Evolutionary conservation across 1,140 invertebrate genomes (phyloP).

Genomic region (Mercenaria mercenaria): DNA sequence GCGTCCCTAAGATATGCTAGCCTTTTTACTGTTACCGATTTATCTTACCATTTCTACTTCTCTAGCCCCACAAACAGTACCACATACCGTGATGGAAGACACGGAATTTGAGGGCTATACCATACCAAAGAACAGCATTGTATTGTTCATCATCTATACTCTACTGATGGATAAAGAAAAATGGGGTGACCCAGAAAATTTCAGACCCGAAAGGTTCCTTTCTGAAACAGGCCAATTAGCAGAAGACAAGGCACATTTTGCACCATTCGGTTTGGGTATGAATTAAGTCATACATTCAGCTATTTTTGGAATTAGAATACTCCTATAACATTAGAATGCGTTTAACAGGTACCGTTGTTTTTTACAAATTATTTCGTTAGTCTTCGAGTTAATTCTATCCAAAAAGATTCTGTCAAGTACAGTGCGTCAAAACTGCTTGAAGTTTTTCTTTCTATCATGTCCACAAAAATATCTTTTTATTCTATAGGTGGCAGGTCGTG

Average conservation of each 20-base stretch:
- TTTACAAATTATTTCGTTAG: too few species aligned
- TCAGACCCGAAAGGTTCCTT: constrained; percentile 89
- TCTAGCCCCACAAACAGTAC: constrained; percentile 81
- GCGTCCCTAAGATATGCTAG: too few species aligned
- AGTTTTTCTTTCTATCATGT: too few species aligned
- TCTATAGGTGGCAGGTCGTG: constrained; percentile 18
- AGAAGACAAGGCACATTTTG: constrained; percentile 56
- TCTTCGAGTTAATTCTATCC: too few species aligned
- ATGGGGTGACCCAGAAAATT: constrained; percentile 90
- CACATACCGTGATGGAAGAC: constrained; percentile 78
- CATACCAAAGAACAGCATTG: constrained; percentile 79
- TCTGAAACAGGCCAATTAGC: constrained; percentile 60
- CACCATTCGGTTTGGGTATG: constrained; percentile 72
- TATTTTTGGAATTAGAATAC: background rate
- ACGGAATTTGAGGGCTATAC: constrained; percentile 77
- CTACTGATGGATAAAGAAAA: constrained; percentile 78
- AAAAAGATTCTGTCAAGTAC: too few species aligned
- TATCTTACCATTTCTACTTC: background rate
- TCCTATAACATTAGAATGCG: too few species aligned
- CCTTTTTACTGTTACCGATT: too few species aligned
- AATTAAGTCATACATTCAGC: background rate
- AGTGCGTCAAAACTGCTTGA: too few species aligned
- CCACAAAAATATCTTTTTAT: background rate
- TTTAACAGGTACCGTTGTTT: too few species aligned
- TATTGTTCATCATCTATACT: constrained; percentile 81